Conservation (phyloP, 2,888 invertebrate genomes). For the Diaperis boleti region DNA sequence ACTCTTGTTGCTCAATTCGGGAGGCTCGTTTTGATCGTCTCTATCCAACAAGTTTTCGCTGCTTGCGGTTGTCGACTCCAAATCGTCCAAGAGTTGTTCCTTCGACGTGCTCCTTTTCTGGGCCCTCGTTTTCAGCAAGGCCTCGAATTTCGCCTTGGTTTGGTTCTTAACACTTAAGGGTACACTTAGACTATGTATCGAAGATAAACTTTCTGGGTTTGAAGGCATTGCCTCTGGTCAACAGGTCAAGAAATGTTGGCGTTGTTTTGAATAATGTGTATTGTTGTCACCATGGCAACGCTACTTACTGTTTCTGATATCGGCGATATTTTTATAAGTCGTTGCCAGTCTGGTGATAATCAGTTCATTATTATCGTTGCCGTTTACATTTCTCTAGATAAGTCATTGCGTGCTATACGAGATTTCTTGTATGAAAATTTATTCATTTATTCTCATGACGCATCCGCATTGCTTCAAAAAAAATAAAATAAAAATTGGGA, state of each 20-base stretch:
- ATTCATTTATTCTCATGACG: too few species aligned
- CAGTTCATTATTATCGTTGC: too few species aligned
- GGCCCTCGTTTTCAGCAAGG: slow-evolving; percentile 55
- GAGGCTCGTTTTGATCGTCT: slow-evolving; percentile 14
- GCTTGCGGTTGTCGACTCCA: slow-evolving; percentile 26
- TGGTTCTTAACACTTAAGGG: slow-evolving; percentile 49
- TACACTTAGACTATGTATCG: slow-evolving; percentile 8
- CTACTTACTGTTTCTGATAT: too few species aligned
- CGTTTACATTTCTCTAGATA: too few species aligned
- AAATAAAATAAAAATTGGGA: too few species aligned
- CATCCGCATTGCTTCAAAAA: too few species aligned
- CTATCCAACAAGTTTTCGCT: slow-evolving; percentile 36
- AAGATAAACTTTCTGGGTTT: slow-evolving; percentile 1
- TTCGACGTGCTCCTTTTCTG: slow-evolving; percentile 29
- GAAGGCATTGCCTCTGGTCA: slow-evolving; percentile 9
- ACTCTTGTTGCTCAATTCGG: slow-evolving; percentile 25
- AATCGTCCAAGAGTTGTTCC: slow-evolving; percentile 28
- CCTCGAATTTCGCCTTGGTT: slow-evolving; percentile 60
- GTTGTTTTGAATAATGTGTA: slow-evolving; percentile 14
- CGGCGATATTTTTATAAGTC: too few species aligned
- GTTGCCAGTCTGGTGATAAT: too few species aligned
- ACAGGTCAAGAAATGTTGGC: not conserved
- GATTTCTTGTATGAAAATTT: too few species aligned
- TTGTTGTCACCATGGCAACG: slow-evolving; percentile 11
- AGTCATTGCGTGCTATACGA: too few species aligned